Evolutionary conservation across 2,113 vertebrate genomes (phyloP).

Genomic region (Casuarius casuarius): DNA sequence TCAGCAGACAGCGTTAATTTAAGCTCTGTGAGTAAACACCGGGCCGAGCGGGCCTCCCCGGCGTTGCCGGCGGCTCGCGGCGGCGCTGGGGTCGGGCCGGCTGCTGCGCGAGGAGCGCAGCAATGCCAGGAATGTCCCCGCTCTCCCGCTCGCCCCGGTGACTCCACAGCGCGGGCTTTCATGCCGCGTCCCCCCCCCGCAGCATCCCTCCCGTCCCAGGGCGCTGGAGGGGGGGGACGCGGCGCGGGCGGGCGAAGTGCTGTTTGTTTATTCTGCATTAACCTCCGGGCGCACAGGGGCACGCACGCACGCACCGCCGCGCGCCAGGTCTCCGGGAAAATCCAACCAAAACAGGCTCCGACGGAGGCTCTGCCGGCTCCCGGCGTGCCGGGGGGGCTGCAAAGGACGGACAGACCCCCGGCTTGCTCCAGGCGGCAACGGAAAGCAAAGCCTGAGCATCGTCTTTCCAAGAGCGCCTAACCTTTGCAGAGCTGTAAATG

Average conservation of each 20-base stretch:
- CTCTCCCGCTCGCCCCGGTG: background rate
- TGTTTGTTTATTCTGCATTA: slow-evolving; percentile 66
- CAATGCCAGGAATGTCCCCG: slow-evolving; percentile 67
- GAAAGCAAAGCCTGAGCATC: background rate
- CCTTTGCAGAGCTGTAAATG: slow-evolving; percentile 78
- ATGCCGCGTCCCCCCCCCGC: background rate
- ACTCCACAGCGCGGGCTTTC: slow-evolving; percentile 36
- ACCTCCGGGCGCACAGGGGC: slow-evolving; percentile 47
- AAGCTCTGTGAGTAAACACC: slow-evolving; percentile 34
- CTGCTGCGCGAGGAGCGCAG: slow-evolving; percentile 1
- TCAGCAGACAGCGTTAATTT: slow-evolving; percentile 54
- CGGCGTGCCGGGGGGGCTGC: background rate
- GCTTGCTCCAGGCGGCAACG: background rate
- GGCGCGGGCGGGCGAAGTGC: background rate
- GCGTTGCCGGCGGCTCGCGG: slow-evolving; percentile 17
- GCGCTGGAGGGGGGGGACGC: background rate
- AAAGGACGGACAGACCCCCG: background rate
- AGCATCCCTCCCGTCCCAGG: background rate
- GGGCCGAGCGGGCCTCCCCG: slow-evolving; percentile 5
- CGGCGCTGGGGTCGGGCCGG: background rate
- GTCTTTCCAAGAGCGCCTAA: slow-evolving; percentile 61
- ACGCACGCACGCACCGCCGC: background rate
- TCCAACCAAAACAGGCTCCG: slow-evolving; percentile 21
- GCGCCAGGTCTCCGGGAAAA: slow-evolving; percentile 35
- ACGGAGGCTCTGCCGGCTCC: background rate